Evolutionary conservation across 2,797 vertebrate species (phyloP).

Genomic region (Chloroceryle inda): DNA sequence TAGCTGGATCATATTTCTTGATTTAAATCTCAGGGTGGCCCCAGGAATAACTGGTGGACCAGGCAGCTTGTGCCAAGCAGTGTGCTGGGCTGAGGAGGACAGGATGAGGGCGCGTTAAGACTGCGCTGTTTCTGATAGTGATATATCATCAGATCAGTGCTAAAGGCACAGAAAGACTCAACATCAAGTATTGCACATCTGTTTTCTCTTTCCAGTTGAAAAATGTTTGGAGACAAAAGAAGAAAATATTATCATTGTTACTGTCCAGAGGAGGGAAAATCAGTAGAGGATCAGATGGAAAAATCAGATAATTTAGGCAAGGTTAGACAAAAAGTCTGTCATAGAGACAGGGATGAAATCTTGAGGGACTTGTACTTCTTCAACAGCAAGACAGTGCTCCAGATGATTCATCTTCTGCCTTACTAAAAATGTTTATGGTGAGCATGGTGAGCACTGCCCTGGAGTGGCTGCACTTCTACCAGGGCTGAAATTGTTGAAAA

Average conservation of each 20-base stretch:
- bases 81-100: background rate
- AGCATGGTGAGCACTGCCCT: background rate
- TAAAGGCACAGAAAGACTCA: background rate
- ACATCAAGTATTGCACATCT: rapidly evolving
- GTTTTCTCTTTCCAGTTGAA: background rate
- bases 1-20: background rate
- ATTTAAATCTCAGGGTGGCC: background rate
- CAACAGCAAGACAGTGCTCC: background rate
- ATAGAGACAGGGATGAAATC: background rate
- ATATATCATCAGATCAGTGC: background rate
- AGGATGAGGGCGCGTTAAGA: background rate
- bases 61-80: too few relatives aligned
- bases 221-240: background rate
- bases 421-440: background rate
- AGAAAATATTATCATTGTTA: background rate
- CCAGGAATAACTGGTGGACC: background rate
- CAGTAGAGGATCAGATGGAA: background rate
- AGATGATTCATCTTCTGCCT: background rate
- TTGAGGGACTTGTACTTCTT: background rate
- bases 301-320: background rate
- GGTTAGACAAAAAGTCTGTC: background rate
- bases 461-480: background rate
- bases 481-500: background rate
- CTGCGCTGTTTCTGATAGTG: background rate
- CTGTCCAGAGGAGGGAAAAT: background rate